Conservation (phyloP, 2,113 vertebrate genomes). For the Rattus rattus region DNA sequence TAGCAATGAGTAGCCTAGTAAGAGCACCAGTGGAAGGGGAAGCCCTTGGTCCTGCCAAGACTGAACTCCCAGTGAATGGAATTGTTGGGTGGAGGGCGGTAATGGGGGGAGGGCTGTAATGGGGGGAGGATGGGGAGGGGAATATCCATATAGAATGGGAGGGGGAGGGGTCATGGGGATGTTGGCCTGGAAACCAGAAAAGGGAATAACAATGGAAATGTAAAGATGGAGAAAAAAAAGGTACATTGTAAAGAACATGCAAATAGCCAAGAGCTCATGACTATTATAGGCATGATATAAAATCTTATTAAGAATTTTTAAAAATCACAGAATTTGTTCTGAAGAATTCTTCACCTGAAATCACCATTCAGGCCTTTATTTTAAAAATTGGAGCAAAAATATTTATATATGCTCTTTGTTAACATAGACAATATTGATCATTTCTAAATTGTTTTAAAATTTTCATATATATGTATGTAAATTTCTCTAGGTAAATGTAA, state of each 20-base stretch:
- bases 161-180: no score
- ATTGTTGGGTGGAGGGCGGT: no score
- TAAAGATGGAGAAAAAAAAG: no score
- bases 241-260: neutral
- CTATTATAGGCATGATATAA: neutral
- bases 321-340: neutral
- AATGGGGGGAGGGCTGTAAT: no score
- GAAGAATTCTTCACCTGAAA: neutral
- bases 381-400: neutral
- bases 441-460: neutral
- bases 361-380: neutral
- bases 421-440: neutral
- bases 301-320: neutral
- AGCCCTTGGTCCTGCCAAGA: no score
- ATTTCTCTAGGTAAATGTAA: neutral
- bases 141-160: no score
- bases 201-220: no score
- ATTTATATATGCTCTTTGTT: neutral
- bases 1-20: no score
- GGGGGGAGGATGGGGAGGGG: no score
- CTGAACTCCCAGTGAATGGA: no score
- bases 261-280: neutral
- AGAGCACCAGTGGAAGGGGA: no score
- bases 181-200: no score
- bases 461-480: neutral